A percentile compares a stretch with the other conserved stretches of the same genome.
Evolutionary conservation across 1,140 invertebrate genomes (phyloP).

Genomic region (Drosophila pallidifrons): DNA sequence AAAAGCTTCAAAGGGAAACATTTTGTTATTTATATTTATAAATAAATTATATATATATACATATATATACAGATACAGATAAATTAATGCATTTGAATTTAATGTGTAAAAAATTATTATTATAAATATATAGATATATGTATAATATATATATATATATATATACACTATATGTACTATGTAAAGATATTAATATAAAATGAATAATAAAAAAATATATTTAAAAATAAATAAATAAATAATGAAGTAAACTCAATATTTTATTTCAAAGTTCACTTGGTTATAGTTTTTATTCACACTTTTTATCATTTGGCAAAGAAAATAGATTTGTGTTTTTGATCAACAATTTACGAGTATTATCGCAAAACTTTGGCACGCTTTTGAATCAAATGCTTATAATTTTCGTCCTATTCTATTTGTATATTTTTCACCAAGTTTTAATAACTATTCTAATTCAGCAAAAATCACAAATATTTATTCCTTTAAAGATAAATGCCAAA

Average conservation of each 20-base stretch:
- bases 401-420: conserved; percentile 16
- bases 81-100: conserved; percentile 71
- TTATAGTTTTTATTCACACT: background rate
- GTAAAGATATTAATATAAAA: conserved; percentile 71
- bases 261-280: background rate
- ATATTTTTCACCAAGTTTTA: conserved; percentile 18
- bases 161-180: conserved; percentile 48
- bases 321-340: conserved; percentile 4
- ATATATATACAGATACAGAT: conserved; percentile 52
- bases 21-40: conserved; percentile 84
- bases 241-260: conserved; percentile 19
- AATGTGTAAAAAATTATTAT: conserved; percentile 66
- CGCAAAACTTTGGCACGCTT: conserved; percentile 4
- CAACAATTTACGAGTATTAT: background rate
- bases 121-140: conserved; percentile 52
- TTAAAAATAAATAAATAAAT: conserved; percentile 41
- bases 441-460: conserved; percentile 15
- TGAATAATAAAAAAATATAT: conserved; percentile 45
- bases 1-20: conserved; percentile 71
- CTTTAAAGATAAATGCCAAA: conserved; percentile 62
- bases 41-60: conserved; percentile 67
- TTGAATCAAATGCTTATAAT: conserved; percentile 6
- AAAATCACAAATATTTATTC: conserved; percentile 22
- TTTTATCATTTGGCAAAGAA: background rate
- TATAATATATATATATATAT: conserved; percentile 40